Percentiles rank a stretch among this genome's conserved stretches.
Evolutionary conservation across 2,888 invertebrate species (phyloP).

Genomic region (Plebejus argus): DNA sequence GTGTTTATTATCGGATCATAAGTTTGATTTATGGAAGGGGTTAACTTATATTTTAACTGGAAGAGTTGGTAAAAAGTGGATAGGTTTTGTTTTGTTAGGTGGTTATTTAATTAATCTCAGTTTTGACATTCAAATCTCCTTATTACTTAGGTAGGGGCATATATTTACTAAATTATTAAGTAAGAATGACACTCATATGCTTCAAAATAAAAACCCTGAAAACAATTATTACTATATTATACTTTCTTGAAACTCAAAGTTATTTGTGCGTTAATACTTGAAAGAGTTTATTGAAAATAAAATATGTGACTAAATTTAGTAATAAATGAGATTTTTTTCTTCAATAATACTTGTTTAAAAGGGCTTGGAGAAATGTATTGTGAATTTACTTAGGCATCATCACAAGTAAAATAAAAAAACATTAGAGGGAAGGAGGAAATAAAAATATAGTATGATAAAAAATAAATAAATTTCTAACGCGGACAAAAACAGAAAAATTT

Average conservation of each 20-base stretch:
- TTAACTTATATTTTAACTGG: neutral
- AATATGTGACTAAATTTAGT: neutral
- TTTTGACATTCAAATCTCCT: neutral
- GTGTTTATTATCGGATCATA: conserved; percentile 18
- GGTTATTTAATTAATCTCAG: neutral
- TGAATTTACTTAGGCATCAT: neutral
- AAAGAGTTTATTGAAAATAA: neutral
- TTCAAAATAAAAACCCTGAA: neutral
- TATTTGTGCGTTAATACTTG: neutral
- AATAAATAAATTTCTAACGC: neutral
- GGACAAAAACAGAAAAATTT: neutral
- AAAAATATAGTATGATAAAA: too few relatives aligned
- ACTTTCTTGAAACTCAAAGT: neutral
- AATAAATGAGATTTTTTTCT: neutral
- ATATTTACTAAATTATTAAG: neutral
- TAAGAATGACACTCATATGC: neutral
- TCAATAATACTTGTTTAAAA: neutral
- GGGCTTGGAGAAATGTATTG: neutral
- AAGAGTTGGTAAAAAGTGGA: neutral
- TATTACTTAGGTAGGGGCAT: neutral
- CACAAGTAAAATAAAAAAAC: neutral
- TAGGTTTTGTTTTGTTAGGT: neutral
- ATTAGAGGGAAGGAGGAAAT: too few relatives aligned
- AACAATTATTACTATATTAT: neutral
- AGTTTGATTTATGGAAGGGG: neutral